Evolutionary conservation across 2,888 invertebrate genomes (phyloP), one percentile per base, ranked within the genome.

Genomic region (Globia sparganii): DNA sequence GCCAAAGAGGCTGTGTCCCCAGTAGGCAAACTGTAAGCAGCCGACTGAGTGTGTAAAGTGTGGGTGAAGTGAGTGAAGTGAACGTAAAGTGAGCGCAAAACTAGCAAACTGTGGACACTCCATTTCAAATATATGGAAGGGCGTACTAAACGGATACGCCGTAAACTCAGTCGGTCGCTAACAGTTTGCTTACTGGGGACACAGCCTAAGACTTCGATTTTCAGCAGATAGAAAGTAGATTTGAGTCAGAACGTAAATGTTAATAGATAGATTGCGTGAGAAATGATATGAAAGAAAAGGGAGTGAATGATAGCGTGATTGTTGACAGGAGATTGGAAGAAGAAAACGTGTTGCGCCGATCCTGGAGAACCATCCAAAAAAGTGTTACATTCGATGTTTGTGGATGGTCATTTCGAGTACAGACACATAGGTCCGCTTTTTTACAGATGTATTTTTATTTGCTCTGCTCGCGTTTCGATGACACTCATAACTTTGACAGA

Each of bases 391-490:
- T 43, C 28, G 43, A 28, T 43, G 43, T 59, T 5, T 1, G 13
- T 40, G 18, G n/a, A 31, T 34, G 59, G 43, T 8, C 21, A 53
- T 62, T 40, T 37, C 8, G 3, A 37, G 21, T 62, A 25, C 28
- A 6, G 21, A 53, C 28, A 46, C 25, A 28, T 15, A 68, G 46
- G 40, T 40, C n/a, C 28, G 6, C 37, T 25, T 61, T 37, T 37
- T 18, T 65, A 34, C 37, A 64, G 13, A n/a, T 64, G 56, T 28
- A 58, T 6, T 58, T 71, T 78, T 72, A 79, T 66, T 80, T 61
- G 37, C 40, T 43, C 2, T 31, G 46, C 15, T 28, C 66, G 37
- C 9, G 31, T 66, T 74, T 56, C 53, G 2, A 56, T 62, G 11
- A 21, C 73, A 53, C 43, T 73, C 53, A 40, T 49, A 78, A 46